Conservation (phyloP, 2,888 invertebrate genomes). For the Ametastegia equiseti region DNA sequence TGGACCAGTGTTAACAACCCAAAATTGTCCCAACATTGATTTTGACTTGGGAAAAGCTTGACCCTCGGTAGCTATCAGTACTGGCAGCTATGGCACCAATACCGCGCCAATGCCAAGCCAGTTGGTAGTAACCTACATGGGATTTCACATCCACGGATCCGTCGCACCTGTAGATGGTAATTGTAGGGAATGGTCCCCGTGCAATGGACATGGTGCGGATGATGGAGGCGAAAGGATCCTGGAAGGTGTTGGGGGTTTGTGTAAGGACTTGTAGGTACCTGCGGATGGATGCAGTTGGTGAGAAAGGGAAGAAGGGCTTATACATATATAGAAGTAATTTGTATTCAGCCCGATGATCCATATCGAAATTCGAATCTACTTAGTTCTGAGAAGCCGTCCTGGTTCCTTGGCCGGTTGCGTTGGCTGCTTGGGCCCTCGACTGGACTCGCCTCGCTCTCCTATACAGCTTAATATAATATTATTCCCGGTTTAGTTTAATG, state of each 20-base stretch:
- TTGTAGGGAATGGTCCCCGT: no score
- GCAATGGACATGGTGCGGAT: not conserved
- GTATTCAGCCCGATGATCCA: conserved; percentile 76
- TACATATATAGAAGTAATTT: conserved; percentile 70
- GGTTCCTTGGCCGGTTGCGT: conserved; percentile 51
- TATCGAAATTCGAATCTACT: conserved; percentile 77
- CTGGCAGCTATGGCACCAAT: no score
- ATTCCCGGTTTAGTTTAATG: conserved; percentile 76
- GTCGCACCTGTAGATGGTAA: no score
- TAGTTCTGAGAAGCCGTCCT: conserved; percentile 74
- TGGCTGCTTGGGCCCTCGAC: conserved; percentile 51
- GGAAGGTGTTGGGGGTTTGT: not conserved
- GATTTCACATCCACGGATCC: no score
- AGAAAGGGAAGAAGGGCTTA: not conserved
- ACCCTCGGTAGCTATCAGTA: no score
- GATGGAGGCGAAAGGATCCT: not conserved
- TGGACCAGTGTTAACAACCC: no score
- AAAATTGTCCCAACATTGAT: no score
- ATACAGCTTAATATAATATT: conserved; percentile 75
- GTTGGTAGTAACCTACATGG: no score
- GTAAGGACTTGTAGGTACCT: not conserved
- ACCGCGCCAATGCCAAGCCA: no score
- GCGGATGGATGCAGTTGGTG: not conserved
- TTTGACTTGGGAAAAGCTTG: no score
- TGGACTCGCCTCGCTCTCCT: conserved; percentile 53